Evolutionary conservation across 2,797 vertebrate genomes (phyloP).

Genomic region (Halcyon leucocephala): DNA sequence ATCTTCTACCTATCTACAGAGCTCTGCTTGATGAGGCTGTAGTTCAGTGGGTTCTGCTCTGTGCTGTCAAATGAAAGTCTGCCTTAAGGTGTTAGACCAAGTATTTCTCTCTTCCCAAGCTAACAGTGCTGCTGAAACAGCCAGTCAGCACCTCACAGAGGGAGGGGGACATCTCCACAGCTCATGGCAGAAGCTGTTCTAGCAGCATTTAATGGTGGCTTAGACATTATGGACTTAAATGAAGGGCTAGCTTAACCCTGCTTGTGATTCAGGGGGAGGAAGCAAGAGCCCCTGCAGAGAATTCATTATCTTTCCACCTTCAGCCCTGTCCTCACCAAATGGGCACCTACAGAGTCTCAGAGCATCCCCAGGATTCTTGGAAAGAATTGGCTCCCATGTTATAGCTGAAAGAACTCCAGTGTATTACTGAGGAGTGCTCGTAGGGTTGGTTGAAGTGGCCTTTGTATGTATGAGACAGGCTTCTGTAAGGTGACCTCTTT

Average conservation of each 20-base stretch:
- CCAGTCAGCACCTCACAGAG: fast-evolving
- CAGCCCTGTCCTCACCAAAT: background rate
- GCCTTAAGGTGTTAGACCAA: background rate
- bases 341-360: background rate
- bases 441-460: background rate
- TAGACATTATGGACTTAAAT: background rate
- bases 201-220: background rate
- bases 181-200: background rate
- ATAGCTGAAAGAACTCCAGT: background rate
- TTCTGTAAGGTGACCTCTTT: background rate
- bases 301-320: background rate
- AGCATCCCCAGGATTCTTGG: background rate
- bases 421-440: background rate
- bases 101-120: background rate
- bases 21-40: background rate
- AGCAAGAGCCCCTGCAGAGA: background rate
- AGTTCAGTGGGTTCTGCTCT: background rate
- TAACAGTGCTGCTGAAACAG: background rate
- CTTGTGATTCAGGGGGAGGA: background rate
- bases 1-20: background rate
- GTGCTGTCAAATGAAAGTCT: background rate
- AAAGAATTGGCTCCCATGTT: background rate
- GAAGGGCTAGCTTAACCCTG: background rate
- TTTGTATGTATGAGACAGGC: fast-evolving
- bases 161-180: background rate